Base-by-base conservation (phyloP, 2,888 invertebrate species). In the Nephrotoma appendiculata region DNA sequence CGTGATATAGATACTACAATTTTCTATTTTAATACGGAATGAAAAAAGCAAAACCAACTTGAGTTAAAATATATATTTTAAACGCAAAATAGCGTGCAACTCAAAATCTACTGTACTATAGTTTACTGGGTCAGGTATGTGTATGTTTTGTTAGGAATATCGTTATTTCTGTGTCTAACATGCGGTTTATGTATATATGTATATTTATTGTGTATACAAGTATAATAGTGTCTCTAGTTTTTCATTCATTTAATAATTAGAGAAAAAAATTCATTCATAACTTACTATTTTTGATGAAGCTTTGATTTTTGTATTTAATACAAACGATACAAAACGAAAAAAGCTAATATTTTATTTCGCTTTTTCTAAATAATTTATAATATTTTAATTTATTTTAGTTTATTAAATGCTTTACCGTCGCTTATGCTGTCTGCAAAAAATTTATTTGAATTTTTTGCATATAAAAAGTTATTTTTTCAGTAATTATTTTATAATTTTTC, bases 91-190 rank as follows among this genome's bases (percentile, higher is more conserved):
- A 83, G 87, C 86, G 86, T 87, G 87, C 85, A 52, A 86, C 45
- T 52, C 43, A 52, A 85, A 43, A 85, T 41, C 85, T 31, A 31
- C 71, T 71, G 71, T 71, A 71, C 71, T 71, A 71, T 31, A 87
- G 87, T 86, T 86, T 86, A 87, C 85, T 87, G 86, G 87, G 87
- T 87, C 87, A 87, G 84, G 87, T 87, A 48, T 86, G 48, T 15
- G 11, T 48, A 84, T 84, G 84, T 41, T 84, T 84, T 71, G 19
- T 71, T 71, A 31, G 19, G 71, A 71, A 71, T 71, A 71, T 71
- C 71, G 71, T 71, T 71, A 71, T 71, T 71, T 71, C 31, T 71
- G 71, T 71, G 71, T 71, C 71, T 71, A 71, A 71, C 71, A 71
- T 31, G 71, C 71, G 71, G 71, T 71, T 71, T 71, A 15, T 57